Percentiles rank a stretch among this genome's conserved stretches.
phyloP scores from a whole-genome alignment of 2,113 vertebrate genomes.

The Prunella fulvescens region DNA sequence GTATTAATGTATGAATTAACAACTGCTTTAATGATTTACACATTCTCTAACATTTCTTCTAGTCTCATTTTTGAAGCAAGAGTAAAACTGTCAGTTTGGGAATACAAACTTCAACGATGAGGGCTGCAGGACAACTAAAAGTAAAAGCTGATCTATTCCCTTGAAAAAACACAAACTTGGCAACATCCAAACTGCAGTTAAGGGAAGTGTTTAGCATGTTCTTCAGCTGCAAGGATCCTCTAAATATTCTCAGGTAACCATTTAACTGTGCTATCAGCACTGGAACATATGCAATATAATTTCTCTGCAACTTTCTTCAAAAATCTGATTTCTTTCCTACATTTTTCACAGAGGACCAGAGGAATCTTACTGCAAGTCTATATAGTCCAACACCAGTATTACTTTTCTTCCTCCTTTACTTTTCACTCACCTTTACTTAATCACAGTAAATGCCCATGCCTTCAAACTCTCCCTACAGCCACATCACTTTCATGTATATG shows the following conservation, averaged over 20 bases:
- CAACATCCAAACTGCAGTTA: neutral
- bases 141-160: neutral
- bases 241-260: neutral
- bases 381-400: neutral
- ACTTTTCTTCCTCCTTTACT: neutral
- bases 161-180: neutral
- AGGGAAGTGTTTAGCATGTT: neutral
- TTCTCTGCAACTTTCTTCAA: neutral
- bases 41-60: neutral
- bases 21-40: neutral
- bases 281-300: neutral
- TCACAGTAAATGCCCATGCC: neutral
- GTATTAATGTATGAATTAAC: neutral
- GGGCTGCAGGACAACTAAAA: neutral
- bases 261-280: neutral
- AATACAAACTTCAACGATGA: neutral
- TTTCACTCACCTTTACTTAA: neutral
- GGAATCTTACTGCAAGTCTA: neutral
- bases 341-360: neutral
- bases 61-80: neutral
- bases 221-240: neutral
- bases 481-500: neutral
- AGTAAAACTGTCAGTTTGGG: neutral
- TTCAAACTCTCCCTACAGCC: neutral
- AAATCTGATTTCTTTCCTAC: neutral